Evolutionary conservation across 2,888 invertebrate genomes (phyloP), one percentile per base, ranked within the genome.

Genomic region (Unio pictorum): DNA sequence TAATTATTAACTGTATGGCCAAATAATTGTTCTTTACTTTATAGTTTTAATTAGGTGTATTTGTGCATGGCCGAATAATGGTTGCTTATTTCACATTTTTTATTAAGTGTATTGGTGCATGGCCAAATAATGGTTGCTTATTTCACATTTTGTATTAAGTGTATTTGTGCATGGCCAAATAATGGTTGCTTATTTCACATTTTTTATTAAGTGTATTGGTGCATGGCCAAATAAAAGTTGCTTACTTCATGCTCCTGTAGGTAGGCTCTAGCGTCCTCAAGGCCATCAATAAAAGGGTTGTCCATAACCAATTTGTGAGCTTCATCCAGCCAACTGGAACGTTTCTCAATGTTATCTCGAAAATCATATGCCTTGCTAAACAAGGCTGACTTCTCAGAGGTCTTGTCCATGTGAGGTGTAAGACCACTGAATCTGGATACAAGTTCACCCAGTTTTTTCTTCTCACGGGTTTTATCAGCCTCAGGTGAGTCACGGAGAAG

Each of bases 361-460:
- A 96, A 98, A 1, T 95, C 95, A 88, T 96, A 97, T 88, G 97
- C 97, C 90, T 96, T 95, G 4, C 96, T 95, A 85, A 96, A 94
- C 0, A 96, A 95, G 84, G 97, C 96, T 0, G 97, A 96, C 91
- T 95, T 95, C 17, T 96, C 95, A 93, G 96, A 95, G 0, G 96
- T 96, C 67, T 96, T 94, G 90, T 97, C 97, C 80, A 97, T 95
- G 2, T 95, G 95, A 0, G 97, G 97, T 83, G 97, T 95, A 18
- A 98, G 91, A 86, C 83, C 81, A 54, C 79, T 69, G 76, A 97
- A 97, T 74, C 97, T 93, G 0, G 94, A 93, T 73, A 97, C 95
- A 57, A 85, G 73, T 17, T 76, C 81, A 88, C 96, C 96, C 20
- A 98, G 91, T 84, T 93, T 93, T 73, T 93, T 92, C 89, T 97